Percentiles rank a stretch among this genome's conserved stretches.
phyloP scores from a whole-genome alignment of 2,113 vertebrate genomes.

The Nematolebias whitei region DNA sequence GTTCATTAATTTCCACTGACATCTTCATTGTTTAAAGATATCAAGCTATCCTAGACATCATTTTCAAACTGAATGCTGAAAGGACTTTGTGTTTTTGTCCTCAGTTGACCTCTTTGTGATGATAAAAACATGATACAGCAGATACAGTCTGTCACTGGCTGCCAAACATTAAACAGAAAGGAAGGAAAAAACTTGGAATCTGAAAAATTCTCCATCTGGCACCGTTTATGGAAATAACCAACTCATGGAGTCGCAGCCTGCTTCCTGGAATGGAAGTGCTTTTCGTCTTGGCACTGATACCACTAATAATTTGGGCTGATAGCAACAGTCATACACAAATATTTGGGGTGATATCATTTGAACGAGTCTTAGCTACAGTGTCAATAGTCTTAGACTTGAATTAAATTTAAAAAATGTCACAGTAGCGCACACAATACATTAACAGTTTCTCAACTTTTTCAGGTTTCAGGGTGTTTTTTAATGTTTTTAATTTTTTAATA shows the following conservation, averaged over 20 bases:
- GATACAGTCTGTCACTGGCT: conserved; percentile 24
- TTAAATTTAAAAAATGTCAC: background rate
- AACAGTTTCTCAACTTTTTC: background rate
- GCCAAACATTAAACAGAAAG: conserved; percentile 66
- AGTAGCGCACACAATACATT: background rate
- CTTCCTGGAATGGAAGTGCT: conserved; percentile 71
- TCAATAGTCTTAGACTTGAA: background rate
- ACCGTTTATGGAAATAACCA: conserved; percentile 79
- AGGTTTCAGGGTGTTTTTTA: no score
- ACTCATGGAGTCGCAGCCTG: conserved; percentile 56
- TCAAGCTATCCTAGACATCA: background rate
- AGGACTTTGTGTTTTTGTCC: background rate
- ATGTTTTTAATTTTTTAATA: no score
- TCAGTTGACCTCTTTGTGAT: conserved; percentile 14
- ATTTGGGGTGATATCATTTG: conserved; percentile 24
- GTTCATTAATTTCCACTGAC: background rate
- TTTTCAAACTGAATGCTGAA: background rate
- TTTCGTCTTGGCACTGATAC: conserved; percentile 47
- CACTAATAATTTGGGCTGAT: conserved; percentile 53
- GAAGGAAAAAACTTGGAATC: conserved; percentile 76
- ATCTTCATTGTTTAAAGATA: conserved; percentile 1
- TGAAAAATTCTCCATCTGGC: conserved; percentile 66
- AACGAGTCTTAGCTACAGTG: conserved; percentile 9
- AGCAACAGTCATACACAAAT: conserved; percentile 37
- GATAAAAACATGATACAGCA: conserved; percentile 46